Base-by-base conservation (phyloP, 2,797 vertebrate genomes). In the Rhynchotus rufescens region DNA sequence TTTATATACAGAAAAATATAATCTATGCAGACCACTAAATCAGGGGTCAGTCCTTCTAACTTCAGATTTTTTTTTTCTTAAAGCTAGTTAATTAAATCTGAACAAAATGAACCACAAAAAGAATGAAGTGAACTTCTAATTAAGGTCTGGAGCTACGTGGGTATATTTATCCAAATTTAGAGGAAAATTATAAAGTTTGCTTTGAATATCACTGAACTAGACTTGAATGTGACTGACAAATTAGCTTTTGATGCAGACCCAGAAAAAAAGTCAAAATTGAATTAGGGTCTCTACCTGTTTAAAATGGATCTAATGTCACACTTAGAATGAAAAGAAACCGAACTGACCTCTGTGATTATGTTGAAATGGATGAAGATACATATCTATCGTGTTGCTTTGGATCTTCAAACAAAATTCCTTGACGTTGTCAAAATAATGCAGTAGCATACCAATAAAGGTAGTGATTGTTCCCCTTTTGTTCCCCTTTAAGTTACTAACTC, bases 301-400 rank as follows among this genome's bases (percentile, higher is more conserved):
- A 81, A 93, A 92, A 93, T 90, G 44, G 79, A 96, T 93, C 92
- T 91, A 69, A 67, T 91, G 66, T 85, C 73, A 86, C 47, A 38
- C 30, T 87, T 84, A 47, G 57, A 92, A 87, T 75, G 52, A 80
- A 73, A 59, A 61, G 65, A 32, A 83, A 62, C 92, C 85, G 71
- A 78, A 22, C 47, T 89, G 36, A 67, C 15, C 44, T 92, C 73
- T 79, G 15, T 57, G 56, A 51, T 85, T 80, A 83, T 54, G 40
- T 67, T 67, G 64, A 64, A 87, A 79, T 19, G 90, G 47, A 67
- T 52, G 40, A 93, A 85, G 79, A 64, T 64, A 76, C 9, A 61
- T 40, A 45, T 32, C 34, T 20, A 28, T 40, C 28, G 1, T 71
- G 47, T 61, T 36, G 44, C 30, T 87, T 65, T 38, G 47, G 62